Evolutionary conservation across 2,888 invertebrate species (phyloP).

Genomic region (Brachynemurus nebulosus): DNA sequence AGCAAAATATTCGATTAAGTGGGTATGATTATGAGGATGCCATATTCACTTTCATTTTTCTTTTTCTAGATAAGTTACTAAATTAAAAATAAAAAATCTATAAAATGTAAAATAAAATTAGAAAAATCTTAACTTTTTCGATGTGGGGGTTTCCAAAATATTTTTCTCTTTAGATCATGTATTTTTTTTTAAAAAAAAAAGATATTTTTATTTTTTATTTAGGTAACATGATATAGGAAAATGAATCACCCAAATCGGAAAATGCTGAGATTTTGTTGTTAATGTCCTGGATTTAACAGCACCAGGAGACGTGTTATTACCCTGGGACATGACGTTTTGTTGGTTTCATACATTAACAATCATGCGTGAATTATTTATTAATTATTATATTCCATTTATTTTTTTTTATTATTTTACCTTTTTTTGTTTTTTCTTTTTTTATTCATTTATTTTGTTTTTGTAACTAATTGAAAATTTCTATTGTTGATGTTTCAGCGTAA

Average conservation of each 20-base stretch:
- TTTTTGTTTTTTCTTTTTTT: neutral
- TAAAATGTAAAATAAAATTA: too few species aligned
- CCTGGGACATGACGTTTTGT: conserved; percentile 9
- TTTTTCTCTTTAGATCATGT: too few species aligned
- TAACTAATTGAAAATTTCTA: conserved; percentile 2
- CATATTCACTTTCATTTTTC: too few species aligned
- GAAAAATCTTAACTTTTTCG: too few species aligned
- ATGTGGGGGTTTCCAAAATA: too few species aligned
- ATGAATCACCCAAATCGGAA: conserved; percentile 5
- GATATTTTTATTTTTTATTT: too few species aligned
- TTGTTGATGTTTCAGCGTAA: conserved; percentile 11
- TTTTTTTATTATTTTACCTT: neutral
- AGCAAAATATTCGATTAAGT: too few species aligned
- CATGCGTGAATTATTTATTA: neutral
- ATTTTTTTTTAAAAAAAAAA: too few species aligned
- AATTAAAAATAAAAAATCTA: too few species aligned
- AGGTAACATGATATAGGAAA: too few species aligned
- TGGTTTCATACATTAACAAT: neutral
- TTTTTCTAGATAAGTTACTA: too few species aligned
- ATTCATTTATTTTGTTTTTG: neutral
- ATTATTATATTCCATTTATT: neutral
- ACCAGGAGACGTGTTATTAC: conserved; percentile 11
- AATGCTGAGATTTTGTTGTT: neutral
- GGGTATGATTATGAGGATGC: too few species aligned
- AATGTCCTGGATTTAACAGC: conserved; percentile 8